These are phyloP conservation scores for Lophius americanus DNA, from an alignment of 2,797 vertebrate species.

Conservation along the genomic window DNA sequence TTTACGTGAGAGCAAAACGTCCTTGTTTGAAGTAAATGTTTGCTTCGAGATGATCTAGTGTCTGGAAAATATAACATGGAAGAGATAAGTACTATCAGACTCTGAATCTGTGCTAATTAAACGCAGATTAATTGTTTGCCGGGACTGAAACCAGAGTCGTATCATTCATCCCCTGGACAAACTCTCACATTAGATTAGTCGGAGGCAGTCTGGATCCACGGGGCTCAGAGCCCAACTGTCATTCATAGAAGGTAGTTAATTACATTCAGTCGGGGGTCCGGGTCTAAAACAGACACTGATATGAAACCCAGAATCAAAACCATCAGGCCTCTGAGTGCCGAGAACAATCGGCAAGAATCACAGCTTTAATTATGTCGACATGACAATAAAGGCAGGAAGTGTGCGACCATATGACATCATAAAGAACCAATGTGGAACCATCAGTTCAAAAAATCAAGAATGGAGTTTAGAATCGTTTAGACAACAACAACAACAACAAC, in stretches of 20 bases:
- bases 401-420: slow-evolving; percentile 19
- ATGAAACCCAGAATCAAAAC: slow-evolving; percentile 11
- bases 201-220: background rate
- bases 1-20: too few relatives aligned
- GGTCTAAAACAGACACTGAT: slow-evolving; percentile 6
- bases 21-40: too few relatives aligned
- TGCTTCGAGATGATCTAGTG: too few relatives aligned
- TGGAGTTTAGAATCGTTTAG: slow-evolving; percentile 16
- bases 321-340: background rate
- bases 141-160: too few relatives aligned
- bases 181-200: background rate
- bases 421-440: slow-evolving; percentile 22
- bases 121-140: too few relatives aligned
- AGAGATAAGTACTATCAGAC: too few relatives aligned
- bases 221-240: background rate
- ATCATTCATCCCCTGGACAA: background rate
- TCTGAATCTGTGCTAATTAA: too few relatives aligned
- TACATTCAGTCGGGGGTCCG: slow-evolving; percentile 1
- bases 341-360: background rate
- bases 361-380: slow-evolving; percentile 9
- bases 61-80: too few relatives aligned
- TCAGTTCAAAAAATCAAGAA: slow-evolving; percentile 14
- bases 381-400: slow-evolving; percentile 7
- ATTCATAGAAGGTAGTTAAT: background rate
- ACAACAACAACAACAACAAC: background rate